Base-by-base conservation (phyloP, 2,113 vertebrate genomes). In the Saccopteryx leptura region DNA sequence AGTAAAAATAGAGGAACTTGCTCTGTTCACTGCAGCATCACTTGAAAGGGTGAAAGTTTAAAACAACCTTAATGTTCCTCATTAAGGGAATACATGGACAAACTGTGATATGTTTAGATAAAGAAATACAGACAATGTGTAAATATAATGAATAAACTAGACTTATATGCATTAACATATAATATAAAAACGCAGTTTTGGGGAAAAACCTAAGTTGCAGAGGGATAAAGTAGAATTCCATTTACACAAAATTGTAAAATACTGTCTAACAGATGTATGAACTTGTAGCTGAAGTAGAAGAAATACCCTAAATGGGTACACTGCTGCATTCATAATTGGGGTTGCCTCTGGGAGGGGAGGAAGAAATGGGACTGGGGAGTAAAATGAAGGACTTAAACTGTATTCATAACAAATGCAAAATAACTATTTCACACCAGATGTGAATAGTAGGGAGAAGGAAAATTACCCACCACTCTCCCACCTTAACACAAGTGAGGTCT, bases 41-140 rank as follows among this genome's bases (percentile, higher is more conserved):
- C 83, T 52, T 68, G 12, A 79, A 92, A 90, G 21, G 76, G 39
- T 33, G 39, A 92, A 76, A 71, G 69, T 74, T 56, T 56, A 39
- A 88, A 85, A 94, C 56, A 24, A 48, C 7, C 7, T 84, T 14
- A 18, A 58, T 31, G 3, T 72, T 54, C 56, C 31, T 92, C 17
- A 63, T 50, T 5, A 46, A 90, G 18, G 33, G 23, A 80, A 78
- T 24, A 26, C 28, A 31, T 7, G 54, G 87, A 79, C 6, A n/a
- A 46, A 76, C 0, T 18, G 23, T 54, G 39, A 48, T 15, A 39
- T 13, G 66, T 46, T 81, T 33, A 75, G 66, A 33, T 19, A n/a
- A 58, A 76, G n/a, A 74, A 54, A 31, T 11, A 76, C 6, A 79
- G 9, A 39, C 1, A 61, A 50, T 9, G 31, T n/a, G 39, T 18